Evolutionary conservation across 2,797 vertebrate genomes (phyloP).

Genomic region (Erpetoichthys calabaricus): DNA sequence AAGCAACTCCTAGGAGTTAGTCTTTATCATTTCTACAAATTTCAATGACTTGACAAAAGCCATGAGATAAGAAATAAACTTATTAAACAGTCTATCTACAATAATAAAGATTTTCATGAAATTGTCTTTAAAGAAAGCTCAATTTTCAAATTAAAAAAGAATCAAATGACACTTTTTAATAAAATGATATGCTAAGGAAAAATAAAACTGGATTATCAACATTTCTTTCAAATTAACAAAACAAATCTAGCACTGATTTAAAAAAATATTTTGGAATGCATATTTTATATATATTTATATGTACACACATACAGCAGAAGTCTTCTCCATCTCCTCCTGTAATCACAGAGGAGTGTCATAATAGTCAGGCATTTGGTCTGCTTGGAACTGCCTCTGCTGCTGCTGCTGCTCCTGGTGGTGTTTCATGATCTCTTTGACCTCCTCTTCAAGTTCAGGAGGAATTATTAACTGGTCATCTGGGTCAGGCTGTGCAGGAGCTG

Average conservation of each 20-base stretch:
- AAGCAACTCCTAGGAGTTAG: slow-evolving; percentile 99
- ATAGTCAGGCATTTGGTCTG: slow-evolving; percentile 57
- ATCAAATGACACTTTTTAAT: slow-evolving; percentile 8
- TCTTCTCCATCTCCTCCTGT: slow-evolving; percentile 7
- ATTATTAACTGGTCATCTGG: slow-evolving; percentile 96
- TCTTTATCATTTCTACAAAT: slow-evolving; percentile 92
- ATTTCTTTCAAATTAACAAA: slow-evolving; percentile 39
- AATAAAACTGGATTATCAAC: slow-evolving; percentile 31
- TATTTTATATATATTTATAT: neutral
- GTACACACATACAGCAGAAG: neutral
- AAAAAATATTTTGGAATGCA: slow-evolving; percentile 4
- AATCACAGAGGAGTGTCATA: slow-evolving; percentile 87
- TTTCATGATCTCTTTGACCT: slow-evolving; percentile 96
- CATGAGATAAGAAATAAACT: slow-evolving; percentile 76
- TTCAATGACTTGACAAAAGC: slow-evolving; percentile 83
- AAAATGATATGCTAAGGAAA: slow-evolving; percentile 26
- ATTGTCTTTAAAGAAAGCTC: slow-evolving; percentile 56
- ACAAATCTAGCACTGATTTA: slow-evolving; percentile 49
- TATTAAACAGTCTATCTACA: slow-evolving; percentile 81
- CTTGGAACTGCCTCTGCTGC: slow-evolving; percentile 47
- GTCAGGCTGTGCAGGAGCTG: slow-evolving; percentile 85
- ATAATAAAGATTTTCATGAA: slow-evolving; percentile 71
- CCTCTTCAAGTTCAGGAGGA: slow-evolving; percentile 91
- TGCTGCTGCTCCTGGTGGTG: slow-evolving; percentile 79
- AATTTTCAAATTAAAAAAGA: too few species aligned